Conservation (phyloP, 64 coral and sea anemone species). For the Cladopsammia gracilis region DNA sequence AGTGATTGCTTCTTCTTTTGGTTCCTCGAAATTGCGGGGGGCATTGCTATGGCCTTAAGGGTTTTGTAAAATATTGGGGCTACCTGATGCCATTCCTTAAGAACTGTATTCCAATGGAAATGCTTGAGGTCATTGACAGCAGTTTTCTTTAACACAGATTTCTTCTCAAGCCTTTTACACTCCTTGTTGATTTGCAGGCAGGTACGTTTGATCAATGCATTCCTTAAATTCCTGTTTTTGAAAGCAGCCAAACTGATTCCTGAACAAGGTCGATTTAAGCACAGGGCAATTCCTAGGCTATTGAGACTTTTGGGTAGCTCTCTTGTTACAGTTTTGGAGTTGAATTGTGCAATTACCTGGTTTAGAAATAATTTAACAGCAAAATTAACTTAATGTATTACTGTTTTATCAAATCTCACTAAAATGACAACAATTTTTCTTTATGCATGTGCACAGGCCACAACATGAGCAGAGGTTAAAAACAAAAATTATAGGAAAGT, state of each 20-base stretch:
- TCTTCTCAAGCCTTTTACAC: neutral
- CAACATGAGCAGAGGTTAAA: no score
- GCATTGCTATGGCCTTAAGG: neutral
- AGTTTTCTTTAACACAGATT: neutral
- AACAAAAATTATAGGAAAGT: no score
- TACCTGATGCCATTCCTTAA: neutral
- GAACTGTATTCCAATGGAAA: neutral
- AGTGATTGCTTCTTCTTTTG: neutral
- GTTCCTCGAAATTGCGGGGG: neutral
- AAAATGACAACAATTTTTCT: no score
- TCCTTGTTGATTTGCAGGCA: slow-evolving; percentile 7
- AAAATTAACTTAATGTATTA: no score
- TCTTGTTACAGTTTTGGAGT: slow-evolving; percentile 3
- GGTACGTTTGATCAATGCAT: neutral
- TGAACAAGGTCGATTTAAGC: neutral
- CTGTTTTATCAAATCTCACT: no score
- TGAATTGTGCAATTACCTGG: neutral
- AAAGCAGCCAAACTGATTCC: neutral
- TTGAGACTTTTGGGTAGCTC: neutral
- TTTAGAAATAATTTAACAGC: neutral
- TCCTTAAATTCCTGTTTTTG: neutral
- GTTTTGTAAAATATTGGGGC: neutral
- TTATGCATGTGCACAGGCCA: no score
- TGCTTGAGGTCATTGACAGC: neutral
- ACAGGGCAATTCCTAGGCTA: neutral